Percentiles rank a stretch among this genome's conserved stretches.
phyloP scores from a whole-genome alignment of 2,113 vertebrate genomes.

The Pao palembangensis region DNA sequence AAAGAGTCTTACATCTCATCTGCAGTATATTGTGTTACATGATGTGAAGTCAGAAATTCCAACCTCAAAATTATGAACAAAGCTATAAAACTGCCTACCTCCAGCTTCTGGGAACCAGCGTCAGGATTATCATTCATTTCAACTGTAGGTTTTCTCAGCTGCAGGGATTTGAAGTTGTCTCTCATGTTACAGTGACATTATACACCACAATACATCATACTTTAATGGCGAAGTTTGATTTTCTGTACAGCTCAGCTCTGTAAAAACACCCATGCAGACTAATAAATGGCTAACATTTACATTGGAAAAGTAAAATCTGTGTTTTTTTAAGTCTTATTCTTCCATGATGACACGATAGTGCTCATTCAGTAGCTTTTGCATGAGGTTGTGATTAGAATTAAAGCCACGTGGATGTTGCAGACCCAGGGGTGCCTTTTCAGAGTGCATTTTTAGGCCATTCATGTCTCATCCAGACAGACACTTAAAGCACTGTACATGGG shows the following conservation, averaged over 20 bases:
- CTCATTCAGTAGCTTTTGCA: constrained; percentile 16
- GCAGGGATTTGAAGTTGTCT: constrained; percentile 27
- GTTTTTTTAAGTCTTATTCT: constrained; percentile 14
- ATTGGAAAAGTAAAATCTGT: constrained; percentile 36
- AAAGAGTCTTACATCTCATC: not conserved
- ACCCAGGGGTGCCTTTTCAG: not conserved
- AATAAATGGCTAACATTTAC: constrained; percentile 35
- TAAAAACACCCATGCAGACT: constrained; percentile 28
- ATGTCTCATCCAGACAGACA: too few species aligned
- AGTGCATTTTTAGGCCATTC: not conserved
- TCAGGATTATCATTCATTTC: constrained; percentile 23
- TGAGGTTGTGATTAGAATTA: constrained; percentile 16
- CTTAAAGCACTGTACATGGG: too few species aligned
- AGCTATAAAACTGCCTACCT: constrained; percentile 1
- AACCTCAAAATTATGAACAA: not conserved
- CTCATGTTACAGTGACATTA: constrained; percentile 27
- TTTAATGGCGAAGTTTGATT: constrained; percentile 20
- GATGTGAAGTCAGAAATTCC: constrained; percentile 11
- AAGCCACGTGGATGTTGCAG: constrained; percentile 2
- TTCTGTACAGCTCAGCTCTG: constrained; percentile 13
- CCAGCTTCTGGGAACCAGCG: constrained; percentile 26
- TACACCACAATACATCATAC: constrained; percentile 22
- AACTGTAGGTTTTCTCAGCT: constrained; percentile 43
- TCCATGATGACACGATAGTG: constrained; percentile 23
- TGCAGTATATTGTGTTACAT: constrained; percentile 1